Percentiles rank a stretch among this genome's conserved stretches.
These are phyloP conservation scores for Musca vetustissima DNA, from an alignment of 1,140 invertebrate species.

Conservation along the genomic window DNA sequence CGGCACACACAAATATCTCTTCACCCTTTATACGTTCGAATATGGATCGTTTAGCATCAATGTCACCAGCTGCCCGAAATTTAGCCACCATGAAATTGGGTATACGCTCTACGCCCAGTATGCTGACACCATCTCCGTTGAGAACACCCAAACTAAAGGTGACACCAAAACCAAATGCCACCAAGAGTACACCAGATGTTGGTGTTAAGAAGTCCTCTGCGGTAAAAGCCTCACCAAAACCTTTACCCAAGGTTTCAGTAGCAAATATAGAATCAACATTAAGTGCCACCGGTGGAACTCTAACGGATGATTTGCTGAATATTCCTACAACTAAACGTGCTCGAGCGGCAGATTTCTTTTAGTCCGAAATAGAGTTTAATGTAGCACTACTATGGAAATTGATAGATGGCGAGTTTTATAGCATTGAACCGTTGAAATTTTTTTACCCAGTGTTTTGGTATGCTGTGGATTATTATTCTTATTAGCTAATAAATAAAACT, in stretches of 20 bases:
- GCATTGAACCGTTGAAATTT: too few species aligned
- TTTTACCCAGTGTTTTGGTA: too few species aligned
- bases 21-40: conserved; percentile 61
- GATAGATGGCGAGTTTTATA: too few species aligned
- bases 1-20: conserved; percentile 67
- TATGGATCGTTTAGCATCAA: conserved; percentile 78
- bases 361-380: neutral
- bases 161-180: conserved; percentile 47
- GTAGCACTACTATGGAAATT: too few species aligned
- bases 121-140: conserved; percentile 56
- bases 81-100: conserved; percentile 70
- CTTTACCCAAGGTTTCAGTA: conserved; percentile 4
- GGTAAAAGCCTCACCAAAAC: conserved; percentile 31
- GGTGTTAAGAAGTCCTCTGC: conserved; percentile 33
- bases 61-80: conserved; percentile 92
- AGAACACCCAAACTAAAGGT: conserved; percentile 54
- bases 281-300: conserved; percentile 47
- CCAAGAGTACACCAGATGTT: conserved; percentile 36
- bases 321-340: conserved; percentile 66
- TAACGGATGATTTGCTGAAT: conserved; percentile 78
- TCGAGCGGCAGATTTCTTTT: conserved; percentile 63
- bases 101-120: conserved; percentile 51
- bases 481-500: too few species aligned
- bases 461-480: too few species aligned
- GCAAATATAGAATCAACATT: conserved; percentile 17